These are phyloP conservation scores for Tychaedon coryphoeus DNA, from an alignment of 2,113 vertebrate genomes.

Conservation along the genomic window DNA sequence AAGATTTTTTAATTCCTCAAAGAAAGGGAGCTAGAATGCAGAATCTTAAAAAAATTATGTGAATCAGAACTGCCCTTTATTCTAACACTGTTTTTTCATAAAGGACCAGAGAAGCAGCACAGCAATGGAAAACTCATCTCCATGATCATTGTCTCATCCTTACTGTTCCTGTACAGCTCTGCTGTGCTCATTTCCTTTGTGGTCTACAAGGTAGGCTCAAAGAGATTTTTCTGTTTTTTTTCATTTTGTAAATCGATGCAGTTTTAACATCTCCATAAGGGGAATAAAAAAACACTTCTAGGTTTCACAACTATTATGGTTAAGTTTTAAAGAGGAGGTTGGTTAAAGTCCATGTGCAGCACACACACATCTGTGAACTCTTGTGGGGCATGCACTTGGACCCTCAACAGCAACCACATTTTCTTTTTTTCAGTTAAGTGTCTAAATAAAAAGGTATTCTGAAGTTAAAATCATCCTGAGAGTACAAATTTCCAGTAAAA, in stretches of 20 bases:
- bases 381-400: background rate
- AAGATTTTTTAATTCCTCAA: background rate
- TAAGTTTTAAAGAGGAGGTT: background rate
- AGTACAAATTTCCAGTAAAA: background rate
- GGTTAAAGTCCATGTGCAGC: background rate
- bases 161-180: conserved; percentile 63
- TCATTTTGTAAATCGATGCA: background rate
- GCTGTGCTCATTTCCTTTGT: conserved; percentile 1
- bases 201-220: conserved; percentile 56
- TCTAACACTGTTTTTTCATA: conserved; percentile 19
- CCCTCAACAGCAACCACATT: background rate
- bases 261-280: background rate
- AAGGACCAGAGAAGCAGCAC: background rate
- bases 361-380: background rate
- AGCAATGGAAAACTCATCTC: background rate
- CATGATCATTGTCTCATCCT: background rate
- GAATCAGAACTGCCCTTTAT: background rate
- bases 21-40: background rate
- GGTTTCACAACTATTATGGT: background rate
- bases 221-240: background rate
- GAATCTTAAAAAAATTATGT: background rate
- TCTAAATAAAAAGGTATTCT: background rate
- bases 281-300: background rate
- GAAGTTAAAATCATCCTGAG: background rate
- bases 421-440: background rate